Evolutionary conservation across 2,113 vertebrate genomes (phyloP).

Genomic region (Barbus barbus): DNA sequence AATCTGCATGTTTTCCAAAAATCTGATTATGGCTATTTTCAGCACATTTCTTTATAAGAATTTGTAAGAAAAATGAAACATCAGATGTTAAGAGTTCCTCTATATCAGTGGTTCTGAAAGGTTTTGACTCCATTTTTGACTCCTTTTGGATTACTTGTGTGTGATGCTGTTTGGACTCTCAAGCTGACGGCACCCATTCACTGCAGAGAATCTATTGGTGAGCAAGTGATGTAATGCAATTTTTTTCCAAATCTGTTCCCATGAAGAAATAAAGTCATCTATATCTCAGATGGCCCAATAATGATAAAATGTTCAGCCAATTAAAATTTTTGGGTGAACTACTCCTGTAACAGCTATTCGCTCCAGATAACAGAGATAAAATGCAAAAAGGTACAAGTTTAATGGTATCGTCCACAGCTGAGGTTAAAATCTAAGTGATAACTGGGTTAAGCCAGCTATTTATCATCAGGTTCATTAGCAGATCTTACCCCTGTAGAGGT

Average conservation of each 20-base stretch:
- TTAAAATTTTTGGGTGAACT: too few relatives aligned
- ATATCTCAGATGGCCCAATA: too few relatives aligned
- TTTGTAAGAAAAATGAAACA: neutral
- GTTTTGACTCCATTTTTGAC: neutral
- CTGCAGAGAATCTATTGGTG: too few relatives aligned
- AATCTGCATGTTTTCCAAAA: neutral
- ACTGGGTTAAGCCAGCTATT: neutral
- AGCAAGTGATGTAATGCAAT: too few relatives aligned
- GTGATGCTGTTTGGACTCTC: neutral
- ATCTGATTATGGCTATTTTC: neutral
- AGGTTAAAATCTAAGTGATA: neutral
- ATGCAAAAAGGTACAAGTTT: neutral
- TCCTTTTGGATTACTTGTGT: neutral
- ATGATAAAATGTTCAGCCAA: too few relatives aligned
- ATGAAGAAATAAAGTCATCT: neutral
- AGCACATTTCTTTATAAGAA: neutral
- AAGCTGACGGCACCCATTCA: neutral
- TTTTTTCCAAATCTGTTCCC: neutral
- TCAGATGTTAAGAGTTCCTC: neutral
- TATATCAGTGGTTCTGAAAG: neutral
- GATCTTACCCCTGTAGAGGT: conserved; percentile 84
- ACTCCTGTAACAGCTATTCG: neutral
- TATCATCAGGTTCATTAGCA: neutral
- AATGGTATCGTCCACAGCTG: neutral
- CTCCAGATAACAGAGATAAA: neutral